Base-by-base conservation (phyloP, 2,888 invertebrate species). In the Incurvaria masculella region DNA sequence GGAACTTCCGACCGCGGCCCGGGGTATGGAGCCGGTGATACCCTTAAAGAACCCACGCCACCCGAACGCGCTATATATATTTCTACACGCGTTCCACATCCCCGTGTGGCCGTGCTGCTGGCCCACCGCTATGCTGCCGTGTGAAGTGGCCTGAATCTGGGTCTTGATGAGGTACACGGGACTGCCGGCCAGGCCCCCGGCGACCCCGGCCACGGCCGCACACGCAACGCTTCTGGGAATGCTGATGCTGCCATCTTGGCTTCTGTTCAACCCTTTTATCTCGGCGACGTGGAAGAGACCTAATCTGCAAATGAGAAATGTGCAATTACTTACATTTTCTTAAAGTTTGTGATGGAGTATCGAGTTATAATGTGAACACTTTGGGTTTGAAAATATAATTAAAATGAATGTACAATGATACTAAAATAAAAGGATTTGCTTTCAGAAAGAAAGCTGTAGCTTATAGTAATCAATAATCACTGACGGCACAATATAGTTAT, bases 111-210 rank as follows among this genome's bases (percentile, higher is more conserved):
- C 66, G 67, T 93, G 90, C 61, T 94, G 94, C 62, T 86, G 81
- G 1, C 94, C 94, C 1, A 94, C 94, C 17, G 93, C 93, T 57
- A 92, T 91, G 46, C 83, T 79, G 8, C 82, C 79, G 44, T 81
- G 82, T 6, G 91, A 83, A 54, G 85, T 80, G 0, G 92, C 82
- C 64, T 94, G 94, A 47, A 94, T 80, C 53, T 78, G 66, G 1
- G 92, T 93, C 75, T 94, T 94, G 11, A 94, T 78, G 63, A 92
- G 79, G 52, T 87, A 91, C 33, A 89, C 80, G 0, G 93, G 93
- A 63, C 89, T 91, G 18, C 86, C 86, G 18, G 84, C 65, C 42
- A 83, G 69, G 1, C 89, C 88, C 4, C 91, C 89, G 49, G 1
- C 92, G 91, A 42, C 88, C 83, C 3, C 80, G 57, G 43, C 73